A percentile compares a stretch with the other conserved stretches of the same genome.
Conservation (phyloP, 2,797 vertebrate genomes). For the Darevskia nairensis region DNA sequence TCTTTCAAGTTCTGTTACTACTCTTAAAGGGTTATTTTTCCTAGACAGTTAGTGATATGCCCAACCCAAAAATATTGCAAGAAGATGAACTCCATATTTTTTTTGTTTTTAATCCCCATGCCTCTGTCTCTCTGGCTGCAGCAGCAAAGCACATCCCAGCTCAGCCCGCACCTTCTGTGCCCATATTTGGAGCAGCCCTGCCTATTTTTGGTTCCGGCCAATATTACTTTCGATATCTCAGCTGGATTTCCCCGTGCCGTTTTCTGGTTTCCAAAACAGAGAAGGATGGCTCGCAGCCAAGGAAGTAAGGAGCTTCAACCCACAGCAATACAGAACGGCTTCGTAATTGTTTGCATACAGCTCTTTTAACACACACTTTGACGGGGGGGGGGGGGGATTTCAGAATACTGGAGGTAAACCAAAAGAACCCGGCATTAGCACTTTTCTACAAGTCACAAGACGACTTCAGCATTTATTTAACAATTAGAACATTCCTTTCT, state of each 20-base stretch:
- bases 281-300: too few species aligned
- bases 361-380: background rate
- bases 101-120: too few species aligned
- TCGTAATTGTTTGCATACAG: background rate
- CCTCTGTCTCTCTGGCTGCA: too few species aligned
- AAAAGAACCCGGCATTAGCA: background rate
- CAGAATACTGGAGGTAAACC: background rate
- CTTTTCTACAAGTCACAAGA: background rate
- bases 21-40: too few species aligned
- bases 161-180: background rate
- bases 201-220: background rate
- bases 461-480: background rate
- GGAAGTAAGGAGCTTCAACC: too few species aligned
- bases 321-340: too few species aligned
- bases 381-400: background rate
- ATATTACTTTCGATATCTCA: slow-evolving; percentile 3
- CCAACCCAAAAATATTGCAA: too few species aligned
- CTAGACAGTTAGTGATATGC: too few species aligned
- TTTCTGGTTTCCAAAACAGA: background rate
- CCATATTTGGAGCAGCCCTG: background rate
- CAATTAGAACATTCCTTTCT: background rate
- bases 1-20: too few species aligned
- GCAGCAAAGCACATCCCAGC: background rate
- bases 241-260: background rate
- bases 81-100: too few species aligned